phyloP scores from a whole-genome alignment of 2,113 vertebrate genomes.

The Furnarius figulus region DNA sequence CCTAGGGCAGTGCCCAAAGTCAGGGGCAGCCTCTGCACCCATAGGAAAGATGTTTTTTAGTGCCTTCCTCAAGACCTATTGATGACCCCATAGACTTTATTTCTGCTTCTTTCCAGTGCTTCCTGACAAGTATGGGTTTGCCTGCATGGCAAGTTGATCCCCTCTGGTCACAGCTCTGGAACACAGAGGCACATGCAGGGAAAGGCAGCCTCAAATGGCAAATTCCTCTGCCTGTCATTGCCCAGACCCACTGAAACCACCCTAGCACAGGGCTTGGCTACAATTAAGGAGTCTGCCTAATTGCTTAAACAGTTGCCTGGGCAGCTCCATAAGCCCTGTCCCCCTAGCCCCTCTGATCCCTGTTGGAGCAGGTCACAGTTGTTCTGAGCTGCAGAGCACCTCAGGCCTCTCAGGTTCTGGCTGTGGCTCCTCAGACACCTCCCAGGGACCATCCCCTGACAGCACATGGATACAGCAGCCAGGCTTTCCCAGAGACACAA shows the following conservation, averaged over 20 bases:
- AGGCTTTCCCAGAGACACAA: not conserved
- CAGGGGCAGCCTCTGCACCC: not conserved
- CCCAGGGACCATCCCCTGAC: not conserved
- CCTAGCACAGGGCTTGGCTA: not conserved
- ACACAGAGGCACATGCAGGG: not conserved
- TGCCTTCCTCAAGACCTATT: not conserved
- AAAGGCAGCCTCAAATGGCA: not conserved
- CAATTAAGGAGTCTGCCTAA: not conserved
- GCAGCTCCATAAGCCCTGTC: not conserved
- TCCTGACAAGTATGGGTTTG: not conserved
- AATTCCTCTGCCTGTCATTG: fast-evolving
- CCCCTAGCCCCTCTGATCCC: not conserved
- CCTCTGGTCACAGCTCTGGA: not conserved
- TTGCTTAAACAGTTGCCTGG: not conserved
- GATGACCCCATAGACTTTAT: not conserved
- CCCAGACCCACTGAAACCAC: not conserved
- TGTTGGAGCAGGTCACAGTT: fast-evolving
- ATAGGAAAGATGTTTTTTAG: not conserved
- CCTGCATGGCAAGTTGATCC: not conserved
- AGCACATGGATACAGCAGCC: not conserved
- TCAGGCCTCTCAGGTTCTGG: not conserved
- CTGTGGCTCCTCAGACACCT: not conserved
- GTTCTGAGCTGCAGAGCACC: fast-evolving
- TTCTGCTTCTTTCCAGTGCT: not conserved
- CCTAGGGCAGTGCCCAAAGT: not conserved